Evolutionary conservation across 2,888 invertebrate genomes (phyloP).

Genomic region (Ommatoiulus sabulosus): DNA sequence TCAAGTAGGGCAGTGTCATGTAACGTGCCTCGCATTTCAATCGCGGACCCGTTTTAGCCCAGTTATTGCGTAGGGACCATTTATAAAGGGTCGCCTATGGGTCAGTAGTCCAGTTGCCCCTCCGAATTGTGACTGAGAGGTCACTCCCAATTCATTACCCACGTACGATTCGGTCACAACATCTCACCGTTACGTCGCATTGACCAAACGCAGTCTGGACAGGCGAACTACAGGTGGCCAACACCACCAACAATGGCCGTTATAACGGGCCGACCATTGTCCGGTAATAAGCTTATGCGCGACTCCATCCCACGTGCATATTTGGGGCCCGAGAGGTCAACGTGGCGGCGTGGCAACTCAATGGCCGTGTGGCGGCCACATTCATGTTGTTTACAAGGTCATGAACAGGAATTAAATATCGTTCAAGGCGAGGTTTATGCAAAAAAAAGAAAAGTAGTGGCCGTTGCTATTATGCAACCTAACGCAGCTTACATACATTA

Average conservation of each 20-base stretch:
- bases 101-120: slow-evolving; percentile 34
- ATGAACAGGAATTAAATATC: slow-evolving; percentile 34
- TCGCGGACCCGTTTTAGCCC: neutral
- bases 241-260: slow-evolving; percentile 8
- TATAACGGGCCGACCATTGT: neutral
- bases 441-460: neutral
- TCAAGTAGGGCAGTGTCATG: slow-evolving; percentile 10
- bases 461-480: neutral
- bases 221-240: slow-evolving; percentile 26
- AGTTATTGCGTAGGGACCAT: neutral
- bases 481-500: neutral
- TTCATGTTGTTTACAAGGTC: slow-evolving; percentile 18
- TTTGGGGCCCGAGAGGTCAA: neutral
- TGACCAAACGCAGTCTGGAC: slow-evolving; percentile 17
- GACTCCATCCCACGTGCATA: slow-evolving; percentile 14
- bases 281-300: slow-evolving; percentile 1
- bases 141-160: neutral
- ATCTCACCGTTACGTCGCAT: slow-evolving; percentile 34
- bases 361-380: neutral
- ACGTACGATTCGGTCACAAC: neutral
- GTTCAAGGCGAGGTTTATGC: slow-evolving; percentile 34
- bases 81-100: slow-evolving; percentile 24
- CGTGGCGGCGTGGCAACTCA: neutral
- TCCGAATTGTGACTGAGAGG: neutral
- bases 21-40: neutral